These are phyloP conservation scores for Bombyx huttoni DNA, from an alignment of 2,888 invertebrate genomes.

Conservation along the genomic window DNA sequence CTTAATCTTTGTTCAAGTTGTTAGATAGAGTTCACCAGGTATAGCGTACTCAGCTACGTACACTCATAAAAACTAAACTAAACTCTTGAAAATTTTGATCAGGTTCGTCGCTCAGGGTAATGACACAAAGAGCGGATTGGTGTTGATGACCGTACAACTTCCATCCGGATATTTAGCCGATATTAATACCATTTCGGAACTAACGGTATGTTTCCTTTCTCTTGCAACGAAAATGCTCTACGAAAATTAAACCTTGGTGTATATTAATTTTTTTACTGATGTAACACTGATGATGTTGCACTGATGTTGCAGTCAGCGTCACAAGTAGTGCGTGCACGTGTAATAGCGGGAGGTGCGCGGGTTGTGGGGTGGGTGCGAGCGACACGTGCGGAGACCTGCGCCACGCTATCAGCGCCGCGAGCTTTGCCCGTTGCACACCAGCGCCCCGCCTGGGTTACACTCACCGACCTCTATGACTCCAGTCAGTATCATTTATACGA, in stretches of 20 bases:
- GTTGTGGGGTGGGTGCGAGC: conserved; percentile 59
- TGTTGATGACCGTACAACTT: conserved; percentile 89
- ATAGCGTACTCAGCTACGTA: neutral
- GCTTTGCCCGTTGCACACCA: conserved; percentile 89
- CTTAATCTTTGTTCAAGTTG: too few relatives aligned
- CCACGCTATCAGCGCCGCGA: conserved; percentile 86
- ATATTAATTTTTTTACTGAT: neutral
- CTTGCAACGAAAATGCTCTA: neutral
- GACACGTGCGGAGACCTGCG: conserved; percentile 77
- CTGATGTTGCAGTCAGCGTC: conserved; percentile 44
- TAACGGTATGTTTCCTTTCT: conserved; percentile 42
- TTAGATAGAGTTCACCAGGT: too few relatives aligned
- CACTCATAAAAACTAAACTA: too few relatives aligned
- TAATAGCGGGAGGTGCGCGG: conserved; percentile 32
- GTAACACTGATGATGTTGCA: too few relatives aligned
- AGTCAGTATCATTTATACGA: conserved; percentile 73
- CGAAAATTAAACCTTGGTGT: neutral
- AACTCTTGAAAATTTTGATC: neutral
- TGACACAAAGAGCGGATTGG: conserved; percentile 86
- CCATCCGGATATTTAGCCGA: conserved; percentile 94
- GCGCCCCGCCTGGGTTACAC: conserved; percentile 86
- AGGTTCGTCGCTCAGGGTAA: conserved; percentile 78
- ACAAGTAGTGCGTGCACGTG: conserved; percentile 46
- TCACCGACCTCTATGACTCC: conserved; percentile 93
- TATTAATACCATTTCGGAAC: conserved; percentile 77